Evolutionary conservation across 2,113 vertebrate genomes (phyloP), one percentile per base, ranked within the genome.

Genomic region (Xyrauchen texanus): DNA sequence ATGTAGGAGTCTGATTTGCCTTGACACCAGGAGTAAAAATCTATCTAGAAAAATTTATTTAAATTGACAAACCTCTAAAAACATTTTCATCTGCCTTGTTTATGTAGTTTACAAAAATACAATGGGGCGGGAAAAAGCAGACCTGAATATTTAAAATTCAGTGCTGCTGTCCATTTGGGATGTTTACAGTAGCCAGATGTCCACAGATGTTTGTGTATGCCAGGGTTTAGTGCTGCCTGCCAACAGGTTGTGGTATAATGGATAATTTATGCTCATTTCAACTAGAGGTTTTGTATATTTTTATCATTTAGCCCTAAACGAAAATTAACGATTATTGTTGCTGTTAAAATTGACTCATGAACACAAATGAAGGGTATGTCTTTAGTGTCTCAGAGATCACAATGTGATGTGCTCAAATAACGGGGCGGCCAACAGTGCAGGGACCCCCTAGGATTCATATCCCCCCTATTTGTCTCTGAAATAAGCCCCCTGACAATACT

Each of bases 41-140:
- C 46, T 62, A 73, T 76, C 73, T 63, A 45, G 60, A 77, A 12
- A 72, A 73, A 65, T 58, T 34, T 55, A 68, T 81, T 81, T 76
- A 62, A 81, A 67, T 55, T 62, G 10, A 63, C 58, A 71, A 42
- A 52, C 46, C 46, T 49, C 45, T 78, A 55, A 49, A 52, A 78
- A 60, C n/a, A 2, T 42, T 47, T 72, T 68, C 65, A 60, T 58
- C 11, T 67, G 44, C 15, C 51, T 68, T 72, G 62, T 73, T 80
- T 80, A 65, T 74, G 55, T 10, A 67, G 51, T 58, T 67, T 68
- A 55, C 12, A 12, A 55, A 52, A 15, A 65, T 65, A 72, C 61
- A 13, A 62, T 3, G 34, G 60, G 13, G 57, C 15, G 44, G 9
- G 11, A 45, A 51, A 52, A 45, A 61, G 71, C 47, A 65, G 58